Base-by-base conservation (phyloP, 1,140 invertebrate genomes). In the Mercenaria mercenaria region DNA sequence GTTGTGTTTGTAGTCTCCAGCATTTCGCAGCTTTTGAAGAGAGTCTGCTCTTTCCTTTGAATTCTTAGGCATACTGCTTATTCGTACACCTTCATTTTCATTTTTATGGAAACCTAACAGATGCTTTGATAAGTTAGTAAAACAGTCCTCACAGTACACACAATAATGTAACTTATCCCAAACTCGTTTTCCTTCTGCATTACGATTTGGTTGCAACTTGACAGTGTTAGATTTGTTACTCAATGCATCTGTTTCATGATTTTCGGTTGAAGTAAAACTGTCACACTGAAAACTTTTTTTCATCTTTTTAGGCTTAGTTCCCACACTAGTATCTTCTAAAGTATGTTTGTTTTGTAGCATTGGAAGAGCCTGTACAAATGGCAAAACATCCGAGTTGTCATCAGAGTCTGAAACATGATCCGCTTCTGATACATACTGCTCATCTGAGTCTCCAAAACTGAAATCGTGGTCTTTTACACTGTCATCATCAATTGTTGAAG, bases 141-240 rank as follows among this genome's bases (percentile, higher is more conserved):
- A 85, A n/a, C 79, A 37, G 26, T 77, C 61, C 29, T 80, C 85
- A 86, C 90, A 91, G 52, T 64, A 91, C 32, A 88, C 29, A 69
- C 86, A 91, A 37, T 67, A 84, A 47, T 91, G 90, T 47, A 64
- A 32, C 59, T 91, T 91, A 56, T 91, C 90, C 90, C 90, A 91
- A n/a, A 69, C 39, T 85, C 80, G 79, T 13, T 74, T 82, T 18
- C 79, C 50, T 39, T 34, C n/a, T 37, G 81, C 85, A 39, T 87
- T 87, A 20, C 26, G 39, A 59, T 4, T 32, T 52, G 34, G 47
- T 50, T 81, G 77, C 52, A 81, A 56, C 32, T 81, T 81, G 4
- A 56, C 34, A 29, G 2, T 56, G 43, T 34, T n/a, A 43, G 13
- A 47, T 77, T 69, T 10, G 10, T 37, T 32, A 20, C 15, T 37